Percentiles rank a stretch among this genome's conserved stretches.
Evolutionary conservation across 2,113 vertebrate species (phyloP).

Genomic region (Tychaedon coryphoeus): DNA sequence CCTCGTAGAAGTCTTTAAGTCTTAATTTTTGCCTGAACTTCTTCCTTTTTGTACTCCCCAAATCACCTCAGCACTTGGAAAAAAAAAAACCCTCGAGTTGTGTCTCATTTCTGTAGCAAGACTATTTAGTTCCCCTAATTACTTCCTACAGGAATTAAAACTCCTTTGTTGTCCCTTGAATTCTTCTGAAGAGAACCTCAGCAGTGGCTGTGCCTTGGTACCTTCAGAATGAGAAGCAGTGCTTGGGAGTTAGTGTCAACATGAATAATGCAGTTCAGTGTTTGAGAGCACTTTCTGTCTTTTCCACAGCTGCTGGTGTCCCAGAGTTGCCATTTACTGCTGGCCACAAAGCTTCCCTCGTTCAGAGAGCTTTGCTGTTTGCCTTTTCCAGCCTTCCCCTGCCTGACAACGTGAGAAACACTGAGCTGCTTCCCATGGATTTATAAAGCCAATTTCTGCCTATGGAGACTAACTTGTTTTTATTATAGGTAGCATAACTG

Average conservation of each 20-base stretch:
- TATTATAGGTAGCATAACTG: neutral
- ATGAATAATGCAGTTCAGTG: constrained; percentile 2
- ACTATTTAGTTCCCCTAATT: neutral
- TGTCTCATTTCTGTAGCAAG: neutral
- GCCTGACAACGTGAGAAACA: neutral
- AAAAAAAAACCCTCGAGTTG: neutral
- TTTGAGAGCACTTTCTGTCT: neutral
- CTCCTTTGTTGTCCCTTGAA: neutral
- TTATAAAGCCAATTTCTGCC: constrained; percentile 14
- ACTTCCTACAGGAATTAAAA: neutral
- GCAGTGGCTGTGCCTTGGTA: neutral
- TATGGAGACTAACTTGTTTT: neutral
- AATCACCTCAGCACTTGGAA: neutral
- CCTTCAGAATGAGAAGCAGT: neutral
- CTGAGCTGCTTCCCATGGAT: neutral
- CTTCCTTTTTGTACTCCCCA: neutral
- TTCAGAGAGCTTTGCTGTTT: neutral
- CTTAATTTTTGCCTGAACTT: neutral
- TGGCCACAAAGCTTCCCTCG: neutral
- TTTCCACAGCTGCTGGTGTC: neutral
- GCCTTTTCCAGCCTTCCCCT: neutral
- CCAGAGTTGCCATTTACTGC: neutral
- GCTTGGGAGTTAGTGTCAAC: neutral
- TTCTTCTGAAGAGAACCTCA: neutral
- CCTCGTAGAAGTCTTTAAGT: neutral